A percentile compares a stretch with the other conserved stretches of the same genome.
Evolutionary conservation across 2,797 vertebrate genomes (phyloP).

Genomic region (Anableps anableps): DNA sequence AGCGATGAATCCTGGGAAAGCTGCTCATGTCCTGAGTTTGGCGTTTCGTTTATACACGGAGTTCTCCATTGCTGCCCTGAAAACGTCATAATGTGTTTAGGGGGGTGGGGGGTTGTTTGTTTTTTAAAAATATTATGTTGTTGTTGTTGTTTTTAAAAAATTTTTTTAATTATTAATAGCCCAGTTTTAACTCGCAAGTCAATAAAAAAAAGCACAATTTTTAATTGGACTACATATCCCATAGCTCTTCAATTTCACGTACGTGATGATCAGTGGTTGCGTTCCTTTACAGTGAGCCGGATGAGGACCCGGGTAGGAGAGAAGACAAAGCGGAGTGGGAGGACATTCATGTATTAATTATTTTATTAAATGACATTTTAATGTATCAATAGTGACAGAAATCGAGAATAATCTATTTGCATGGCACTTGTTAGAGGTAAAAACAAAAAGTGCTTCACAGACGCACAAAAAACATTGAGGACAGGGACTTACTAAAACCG

Average conservation of each 20-base stretch:
- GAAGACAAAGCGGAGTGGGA: not conserved
- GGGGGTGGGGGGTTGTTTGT: too few relatives aligned
- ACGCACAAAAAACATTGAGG: too few relatives aligned
- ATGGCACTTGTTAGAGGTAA: too few relatives aligned
- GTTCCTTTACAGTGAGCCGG: not conserved
- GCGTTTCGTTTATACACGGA: not conserved
- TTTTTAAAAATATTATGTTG: not conserved
- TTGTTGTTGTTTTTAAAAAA: not conserved
- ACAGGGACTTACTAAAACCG: too few relatives aligned
- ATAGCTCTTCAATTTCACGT: not conserved
- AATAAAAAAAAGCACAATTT: accelerated
- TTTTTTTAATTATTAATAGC: not conserved
- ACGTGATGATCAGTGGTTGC: not conserved
- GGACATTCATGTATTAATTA: too few relatives aligned
- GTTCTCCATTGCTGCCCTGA: too few relatives aligned
- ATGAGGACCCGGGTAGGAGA: not conserved
- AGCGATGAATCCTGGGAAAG: slow-evolving; percentile 44
- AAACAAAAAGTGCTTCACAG: too few relatives aligned
- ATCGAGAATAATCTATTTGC: too few relatives aligned
- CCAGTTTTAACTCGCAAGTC: not conserved
- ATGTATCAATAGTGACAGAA: too few relatives aligned
- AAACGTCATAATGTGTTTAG: not conserved
- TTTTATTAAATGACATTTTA: too few relatives aligned
- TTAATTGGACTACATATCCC: not conserved
- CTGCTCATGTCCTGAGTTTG: not conserved